Conservation (phyloP, 2,797 vertebrate species). For the Heterohyrax brucei region DNA sequence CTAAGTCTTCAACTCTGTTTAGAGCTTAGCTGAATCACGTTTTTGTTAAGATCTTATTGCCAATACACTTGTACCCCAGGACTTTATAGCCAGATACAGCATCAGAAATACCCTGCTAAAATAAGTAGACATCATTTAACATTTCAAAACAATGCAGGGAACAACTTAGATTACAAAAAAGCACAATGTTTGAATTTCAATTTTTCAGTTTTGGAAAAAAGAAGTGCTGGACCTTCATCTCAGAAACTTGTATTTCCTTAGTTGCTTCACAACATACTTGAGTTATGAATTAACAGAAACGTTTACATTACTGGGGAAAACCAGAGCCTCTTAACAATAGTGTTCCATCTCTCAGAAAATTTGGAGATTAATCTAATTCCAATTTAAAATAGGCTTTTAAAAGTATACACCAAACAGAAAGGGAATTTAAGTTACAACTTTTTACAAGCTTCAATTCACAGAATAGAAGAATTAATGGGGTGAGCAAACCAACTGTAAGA, state of each 20-base stretch:
- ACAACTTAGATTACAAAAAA: not conserved
- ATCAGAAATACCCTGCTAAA: not conserved
- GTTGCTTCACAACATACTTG: not conserved
- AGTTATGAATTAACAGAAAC: slow-evolving; percentile 39
- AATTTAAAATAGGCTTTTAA: slow-evolving; percentile 18
- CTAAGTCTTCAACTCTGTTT: not conserved
- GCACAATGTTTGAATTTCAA: not conserved
- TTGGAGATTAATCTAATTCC: not conserved
- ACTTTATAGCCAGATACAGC: not conserved
- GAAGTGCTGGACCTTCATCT: not conserved
- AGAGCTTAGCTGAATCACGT: not conserved
- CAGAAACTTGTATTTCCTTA: not conserved
- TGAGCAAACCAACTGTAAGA: not conserved
- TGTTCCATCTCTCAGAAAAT: not conserved
- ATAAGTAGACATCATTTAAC: not conserved
- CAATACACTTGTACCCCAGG: not conserved
- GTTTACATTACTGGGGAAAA: slow-evolving; percentile 44
- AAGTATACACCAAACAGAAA: not conserved
- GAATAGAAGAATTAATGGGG: slow-evolving; percentile 1
- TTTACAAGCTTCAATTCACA: not conserved
- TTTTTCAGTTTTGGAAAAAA: not conserved
- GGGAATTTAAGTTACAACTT: not conserved
- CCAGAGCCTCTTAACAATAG: not conserved
- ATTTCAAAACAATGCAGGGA: not conserved
- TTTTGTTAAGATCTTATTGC: not conserved